phyloP scores from a whole-genome alignment of 2,797 vertebrate genomes.

The Smutsia temminckii region DNA sequence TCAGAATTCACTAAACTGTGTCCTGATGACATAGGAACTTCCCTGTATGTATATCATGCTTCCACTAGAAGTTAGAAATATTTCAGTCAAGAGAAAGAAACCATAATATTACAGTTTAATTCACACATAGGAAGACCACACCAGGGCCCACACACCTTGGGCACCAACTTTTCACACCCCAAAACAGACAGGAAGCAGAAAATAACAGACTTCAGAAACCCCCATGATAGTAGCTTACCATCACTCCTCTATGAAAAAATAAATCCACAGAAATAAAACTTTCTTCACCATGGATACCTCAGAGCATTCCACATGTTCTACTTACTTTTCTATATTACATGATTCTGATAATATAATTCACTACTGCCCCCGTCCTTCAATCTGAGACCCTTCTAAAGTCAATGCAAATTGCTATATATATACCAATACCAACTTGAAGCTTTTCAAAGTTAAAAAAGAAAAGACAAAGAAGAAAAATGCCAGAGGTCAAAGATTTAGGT shows the following conservation, averaged over 20 bases:
- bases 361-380: no score
- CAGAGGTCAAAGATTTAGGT: not conserved
- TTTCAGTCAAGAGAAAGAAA: not conserved
- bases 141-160: not conserved
- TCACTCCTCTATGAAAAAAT: not conserved
- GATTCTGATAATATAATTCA: not conserved
- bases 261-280: not conserved
- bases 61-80: not conserved
- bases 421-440: not conserved
- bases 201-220: not conserved
- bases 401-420: not conserved
- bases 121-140: not conserved
- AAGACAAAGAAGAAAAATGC: not conserved
- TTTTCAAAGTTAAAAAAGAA: not conserved
- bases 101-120: not conserved
- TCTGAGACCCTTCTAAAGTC: not conserved
- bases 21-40: not conserved
- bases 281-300: not conserved
- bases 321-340: not conserved
- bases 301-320: not conserved
- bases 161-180: not conserved
- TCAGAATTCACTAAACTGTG: not conserved
- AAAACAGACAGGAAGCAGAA: not conserved
- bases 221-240: not conserved
- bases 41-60: not conserved